Conservation (phyloP, 2,797 vertebrate genomes). For the Hephaestus fuliginosus region DNA sequence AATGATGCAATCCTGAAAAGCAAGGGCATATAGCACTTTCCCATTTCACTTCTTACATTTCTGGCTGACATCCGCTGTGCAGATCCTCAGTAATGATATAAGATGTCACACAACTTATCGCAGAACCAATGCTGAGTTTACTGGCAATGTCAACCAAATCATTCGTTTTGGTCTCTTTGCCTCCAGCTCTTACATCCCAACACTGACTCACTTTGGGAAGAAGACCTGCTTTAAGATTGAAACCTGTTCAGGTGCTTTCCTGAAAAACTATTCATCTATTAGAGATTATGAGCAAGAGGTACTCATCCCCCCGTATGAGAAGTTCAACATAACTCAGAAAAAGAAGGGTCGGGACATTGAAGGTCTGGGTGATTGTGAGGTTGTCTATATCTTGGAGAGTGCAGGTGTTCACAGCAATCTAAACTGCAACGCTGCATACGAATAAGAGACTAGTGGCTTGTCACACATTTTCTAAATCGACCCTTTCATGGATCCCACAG, state of each 20-base stretch:
- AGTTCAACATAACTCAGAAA: constrained; percentile 7
- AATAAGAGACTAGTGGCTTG: too few species aligned
- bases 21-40: too few species aligned
- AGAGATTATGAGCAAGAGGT: not conserved
- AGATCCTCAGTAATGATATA: constrained; percentile 11
- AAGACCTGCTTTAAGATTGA: constrained; percentile 43
- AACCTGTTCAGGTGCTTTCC: constrained; percentile 36
- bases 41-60: constrained; percentile 46
- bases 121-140: fast-evolving
- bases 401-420: not conserved
- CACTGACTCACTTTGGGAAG: fast-evolving
- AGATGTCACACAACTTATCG: constrained; percentile 13
- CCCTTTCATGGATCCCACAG: too few species aligned
- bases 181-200: not conserved
- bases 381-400: not conserved
- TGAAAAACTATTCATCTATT: not conserved
- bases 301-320: constrained; percentile 50
- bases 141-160: not conserved
- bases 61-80: constrained; percentile 37
- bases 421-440: constrained; percentile 4
- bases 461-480: too few species aligned
- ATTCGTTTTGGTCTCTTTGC: constrained; percentile 51
- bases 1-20: constrained; percentile 1
- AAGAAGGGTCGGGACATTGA: fast-evolving
- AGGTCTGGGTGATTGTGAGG: not conserved